These are phyloP conservation scores for Typhlichthys eigenmanni DNA, from an alignment of 2,797 vertebrate species.

Conservation along the genomic window DNA sequence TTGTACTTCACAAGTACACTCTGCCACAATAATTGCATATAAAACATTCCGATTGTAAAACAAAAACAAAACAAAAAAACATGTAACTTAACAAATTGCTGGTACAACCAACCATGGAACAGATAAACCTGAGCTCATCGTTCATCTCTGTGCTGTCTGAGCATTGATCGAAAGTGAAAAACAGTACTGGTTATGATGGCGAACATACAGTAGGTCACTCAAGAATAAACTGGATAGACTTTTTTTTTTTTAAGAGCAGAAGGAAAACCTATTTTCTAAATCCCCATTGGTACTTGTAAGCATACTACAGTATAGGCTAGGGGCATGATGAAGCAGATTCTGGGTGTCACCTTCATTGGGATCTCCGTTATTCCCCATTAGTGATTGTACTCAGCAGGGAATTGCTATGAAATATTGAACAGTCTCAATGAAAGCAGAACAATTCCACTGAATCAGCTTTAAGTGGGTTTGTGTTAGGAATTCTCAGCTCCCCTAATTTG, in stretches of 20 bases:
- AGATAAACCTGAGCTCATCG: too few relatives aligned
- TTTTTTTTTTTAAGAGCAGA: not conserved
- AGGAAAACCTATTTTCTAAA: not conserved
- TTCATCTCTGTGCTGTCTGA: too few relatives aligned
- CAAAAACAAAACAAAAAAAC: too few relatives aligned
- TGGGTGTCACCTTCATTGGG: slow-evolving; percentile 35
- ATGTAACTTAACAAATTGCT: too few relatives aligned
- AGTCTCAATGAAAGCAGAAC: slow-evolving; percentile 34
- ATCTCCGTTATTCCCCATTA: slow-evolving; percentile 66
- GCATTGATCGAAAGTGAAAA: too few relatives aligned
- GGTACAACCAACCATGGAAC: too few relatives aligned
- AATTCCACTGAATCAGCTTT: slow-evolving; percentile 28
- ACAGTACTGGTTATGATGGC: too few relatives aligned
- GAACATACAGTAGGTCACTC: too few relatives aligned
- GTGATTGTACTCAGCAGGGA: slow-evolving; percentile 39
- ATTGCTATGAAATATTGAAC: slow-evolving; percentile 62
- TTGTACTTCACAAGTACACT: too few relatives aligned
- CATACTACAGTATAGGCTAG: slow-evolving; percentile 16
- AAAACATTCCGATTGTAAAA: too few relatives aligned
- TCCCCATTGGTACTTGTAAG: slow-evolving; percentile 13
- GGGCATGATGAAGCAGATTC: slow-evolving; percentile 22
- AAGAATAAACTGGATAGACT: too few relatives aligned
- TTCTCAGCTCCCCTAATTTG: slow-evolving; percentile 30
- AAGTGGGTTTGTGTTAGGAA: slow-evolving; percentile 32
- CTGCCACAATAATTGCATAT: too few relatives aligned